Evolutionary conservation across 1,140 invertebrate species (phyloP).

Genomic region (Cyphomyrmex costatus): DNA sequence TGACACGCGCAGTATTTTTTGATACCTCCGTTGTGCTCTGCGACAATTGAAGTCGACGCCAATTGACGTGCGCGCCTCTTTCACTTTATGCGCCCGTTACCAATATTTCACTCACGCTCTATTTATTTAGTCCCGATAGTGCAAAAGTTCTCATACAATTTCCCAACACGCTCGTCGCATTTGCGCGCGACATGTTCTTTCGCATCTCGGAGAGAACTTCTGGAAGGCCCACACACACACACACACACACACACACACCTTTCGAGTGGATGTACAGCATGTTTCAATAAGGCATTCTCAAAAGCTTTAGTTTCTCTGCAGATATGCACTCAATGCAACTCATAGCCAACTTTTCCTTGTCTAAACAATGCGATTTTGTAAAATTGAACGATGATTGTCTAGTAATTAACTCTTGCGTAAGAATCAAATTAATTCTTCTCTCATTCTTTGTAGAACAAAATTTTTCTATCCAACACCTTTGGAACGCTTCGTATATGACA

Average conservation of each 20-base stretch:
- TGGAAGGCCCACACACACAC: not conserved
- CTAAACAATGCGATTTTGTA: not conserved
- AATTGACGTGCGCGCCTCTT: conserved; percentile 6
- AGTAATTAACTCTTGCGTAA: conserved; percentile 23
- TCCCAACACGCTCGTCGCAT: conserved; percentile 43
- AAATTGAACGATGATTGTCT: conserved; percentile 17
- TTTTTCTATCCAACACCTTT: not conserved
- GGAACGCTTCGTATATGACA: conserved; percentile 26
- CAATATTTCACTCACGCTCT: conserved; percentile 63
- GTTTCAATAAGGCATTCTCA: not conserved
- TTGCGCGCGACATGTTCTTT: conserved; percentile 31
- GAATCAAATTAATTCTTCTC: not conserved
- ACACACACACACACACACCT: too few species aligned
- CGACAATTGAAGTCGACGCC: conserved; percentile 38
- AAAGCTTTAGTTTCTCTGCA: not conserved
- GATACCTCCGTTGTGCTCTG: not conserved
- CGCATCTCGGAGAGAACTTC: conserved; percentile 40
- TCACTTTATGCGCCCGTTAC: conserved; percentile 22
- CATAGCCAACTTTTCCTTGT: conserved; percentile 2
- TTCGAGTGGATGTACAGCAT: conserved; percentile 7
- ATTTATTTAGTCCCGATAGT: conserved; percentile 59
- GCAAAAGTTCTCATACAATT: conserved; percentile 64
- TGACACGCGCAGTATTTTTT: conserved; percentile 39
- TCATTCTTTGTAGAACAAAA: not conserved
- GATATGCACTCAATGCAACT: conserved; percentile 26